Base-by-base conservation (phyloP, 2,888 invertebrate genomes). In the Drosophila histrio region DNA sequence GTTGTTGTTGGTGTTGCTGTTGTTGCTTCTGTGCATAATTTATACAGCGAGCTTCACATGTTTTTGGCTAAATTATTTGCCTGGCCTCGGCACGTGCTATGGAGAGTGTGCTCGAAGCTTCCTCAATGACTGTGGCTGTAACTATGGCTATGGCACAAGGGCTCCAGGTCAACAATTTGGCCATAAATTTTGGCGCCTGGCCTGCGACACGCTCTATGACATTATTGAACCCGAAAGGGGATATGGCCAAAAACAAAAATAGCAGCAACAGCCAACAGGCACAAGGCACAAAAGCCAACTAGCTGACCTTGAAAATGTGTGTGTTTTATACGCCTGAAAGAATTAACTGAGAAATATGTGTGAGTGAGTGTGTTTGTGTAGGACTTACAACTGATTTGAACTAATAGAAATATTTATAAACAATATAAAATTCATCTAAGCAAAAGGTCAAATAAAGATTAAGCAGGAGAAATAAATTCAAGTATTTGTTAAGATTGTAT, bases 61-160 rank as follows among this genome's bases (percentile, higher is more conserved):
- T 84, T 82, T 82, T 84, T 78, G 84, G 81, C 76, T 73, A 82
- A 82, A 84, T 82, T 82, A 82, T 82, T 84, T 82, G 71, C 72
- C 68, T 72, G 69, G 62, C 60, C 72, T 43, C 49, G 71, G 79
- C 77, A 84, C 84, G 82, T 84, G 69, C 82, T 75, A 66, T 44
- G 43, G 38, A 56, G 21, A 47, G 49, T 21, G 63, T 28, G 54
- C 46, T 38, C 60, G 58, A 58, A 44, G 54, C 47, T 47, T 70
- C 46, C 70, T 39, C 52, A 39, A 73, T 73, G 73, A 53, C 57
- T 58, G 30, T 44, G 58, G 49, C 47, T 22, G 15, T 43, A 9
- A 19, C 39, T 41, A 73, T 70, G 73, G 61, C 54, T 61, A 44
- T 44, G 66, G 54, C 65, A 44, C 62, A 61, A 68, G 77, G 68